Conservation (phyloP, 2,888 invertebrate species). For the Allacma fusca region DNA sequence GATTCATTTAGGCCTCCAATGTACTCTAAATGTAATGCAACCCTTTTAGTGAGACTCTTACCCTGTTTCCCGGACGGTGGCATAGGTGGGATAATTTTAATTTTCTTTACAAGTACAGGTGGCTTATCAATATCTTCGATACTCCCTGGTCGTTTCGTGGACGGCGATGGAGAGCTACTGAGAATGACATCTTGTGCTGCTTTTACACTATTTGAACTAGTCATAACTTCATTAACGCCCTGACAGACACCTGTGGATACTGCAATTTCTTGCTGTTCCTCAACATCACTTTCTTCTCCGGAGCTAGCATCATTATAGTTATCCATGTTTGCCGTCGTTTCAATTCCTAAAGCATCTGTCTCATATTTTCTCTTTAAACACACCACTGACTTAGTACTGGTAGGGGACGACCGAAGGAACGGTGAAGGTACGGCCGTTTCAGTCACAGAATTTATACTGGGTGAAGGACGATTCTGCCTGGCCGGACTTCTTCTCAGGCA, state of each 20-base stretch:
- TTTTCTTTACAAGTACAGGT: conserved; percentile 44
- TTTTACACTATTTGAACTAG: conserved; percentile 11
- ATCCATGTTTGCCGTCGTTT: not conserved
- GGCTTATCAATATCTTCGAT: conserved; percentile 14
- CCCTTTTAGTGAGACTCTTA: too few relatives aligned
- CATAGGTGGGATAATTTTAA: conserved; percentile 48
- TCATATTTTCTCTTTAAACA: not conserved
- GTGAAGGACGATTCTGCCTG: conserved; percentile 39
- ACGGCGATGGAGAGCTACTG: conserved; percentile 28
- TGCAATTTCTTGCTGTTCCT: not conserved
- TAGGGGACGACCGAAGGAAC: not conserved
- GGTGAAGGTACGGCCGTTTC: not conserved
- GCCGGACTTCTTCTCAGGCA: conserved; percentile 47
- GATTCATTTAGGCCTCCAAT: too few relatives aligned
- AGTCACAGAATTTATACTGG: conserved; percentile 7
- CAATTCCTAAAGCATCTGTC: not conserved
- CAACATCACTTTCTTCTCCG: conserved; percentile 31
- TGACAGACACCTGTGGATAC: not conserved
- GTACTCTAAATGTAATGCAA: too few relatives aligned
- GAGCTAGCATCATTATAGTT: conserved; percentile 15
- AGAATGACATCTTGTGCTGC: not conserved
- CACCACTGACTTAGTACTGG: not conserved
- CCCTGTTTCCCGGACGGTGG: conserved; percentile 38
- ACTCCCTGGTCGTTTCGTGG: conserved; percentile 27
- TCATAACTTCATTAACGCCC: not conserved